Base-by-base conservation (phyloP, 2,113 vertebrate species). In the Forbesichthys agassizii region DNA sequence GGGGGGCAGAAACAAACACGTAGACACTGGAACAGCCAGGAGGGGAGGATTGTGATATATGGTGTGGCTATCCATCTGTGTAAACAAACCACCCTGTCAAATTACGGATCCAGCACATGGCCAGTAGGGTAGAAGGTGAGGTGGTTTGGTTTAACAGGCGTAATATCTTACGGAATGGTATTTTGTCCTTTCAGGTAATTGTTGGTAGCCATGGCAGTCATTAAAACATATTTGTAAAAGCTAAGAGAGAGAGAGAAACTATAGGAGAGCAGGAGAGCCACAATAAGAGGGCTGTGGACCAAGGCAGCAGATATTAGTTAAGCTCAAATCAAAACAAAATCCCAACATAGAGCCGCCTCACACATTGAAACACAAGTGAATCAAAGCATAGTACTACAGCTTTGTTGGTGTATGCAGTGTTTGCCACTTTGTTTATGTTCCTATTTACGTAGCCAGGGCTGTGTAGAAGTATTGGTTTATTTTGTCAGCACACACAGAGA, bases 101-200 rank as follows among this genome's bases (percentile, higher is more conserved):
- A 54, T 5, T 54, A 8, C n/a, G 6, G 13, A n/a, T 54, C 6
- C 52, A 54, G n/a, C 3, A 54, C n/a, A 54, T 54, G 52, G 52
- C 13, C 33, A 42, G 58, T 33, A 59, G 13, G 12, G 11, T 36
- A 60, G 33, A 0, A 33, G 56, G 27, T 20, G 12, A 58, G 56
- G 10, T 6, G 56, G 18, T 11, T 59, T 16, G 14, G 11, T 60
- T 42, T 42, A 14, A 63, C 10, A 3, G 13, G 46, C n/a, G n/a
- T 1, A 0, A 46, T 52, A 70, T 14, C 53, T 80, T 46, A 71
- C 33, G 36, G 61, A 79, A 69, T 52, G 51, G 83, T 78, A 64
- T 46, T 1, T 33, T 73, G 75, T 87, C 80, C 82, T 82, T 84
- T 81, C 46, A 66, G 65, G 57, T 67, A 73, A 69, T 84, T 11